Base-by-base conservation (phyloP, 2,797 vertebrate species). In the Microctenopoma stevenorrisi region DNA sequence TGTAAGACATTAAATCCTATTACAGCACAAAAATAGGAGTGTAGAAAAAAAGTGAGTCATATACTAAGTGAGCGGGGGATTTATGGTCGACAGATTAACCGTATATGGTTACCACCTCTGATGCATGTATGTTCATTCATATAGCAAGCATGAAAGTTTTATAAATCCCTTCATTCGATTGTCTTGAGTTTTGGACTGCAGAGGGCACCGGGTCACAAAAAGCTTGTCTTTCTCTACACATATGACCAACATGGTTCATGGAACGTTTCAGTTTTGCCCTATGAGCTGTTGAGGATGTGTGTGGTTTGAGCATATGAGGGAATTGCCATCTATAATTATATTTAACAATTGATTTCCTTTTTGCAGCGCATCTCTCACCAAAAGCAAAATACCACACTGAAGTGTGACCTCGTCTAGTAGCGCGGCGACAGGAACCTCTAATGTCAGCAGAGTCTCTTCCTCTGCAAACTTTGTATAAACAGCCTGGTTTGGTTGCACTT, bases 131-230 rank as follows among this genome's bases (percentile, higher is more conserved):
- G 64, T 55, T 51, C 14, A 48, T 25, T 64, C 14, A 73, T 62
- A 81, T 58, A 65, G 30, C 14, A n/a, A 7, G 6, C 53, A 44
- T 81, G 3, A 82, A 67, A 18, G 43, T 77, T 73, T 79, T 2
- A 87, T 78, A n/a, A 22, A 38, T 64, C 12, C 50, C 26, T 28
- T 22, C 10, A 43, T 16, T 82, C 55, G 82, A 85, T 82, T 67
- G 74, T 76, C 0, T 82, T 67, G 15, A n/a, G 25, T 59, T 82
- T 57, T 74, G 58, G 63, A 54, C 12, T 5, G n/a, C 5, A 64
- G 38, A 64, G 60, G 58, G 58, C 30, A 65, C 18, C 12, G 37
- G 12, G 18, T 13, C 48, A 35, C 22, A 44, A 54, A 35, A 42
- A 42, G 40, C 40, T 37, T 37, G 8, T 37, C 37, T 37, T 37